Percentiles rank a stretch among this genome's conserved stretches.
These are phyloP conservation scores for Coenonympha glycerion DNA, from an alignment of 2,888 invertebrate genomes.

Conservation along the genomic window DNA sequence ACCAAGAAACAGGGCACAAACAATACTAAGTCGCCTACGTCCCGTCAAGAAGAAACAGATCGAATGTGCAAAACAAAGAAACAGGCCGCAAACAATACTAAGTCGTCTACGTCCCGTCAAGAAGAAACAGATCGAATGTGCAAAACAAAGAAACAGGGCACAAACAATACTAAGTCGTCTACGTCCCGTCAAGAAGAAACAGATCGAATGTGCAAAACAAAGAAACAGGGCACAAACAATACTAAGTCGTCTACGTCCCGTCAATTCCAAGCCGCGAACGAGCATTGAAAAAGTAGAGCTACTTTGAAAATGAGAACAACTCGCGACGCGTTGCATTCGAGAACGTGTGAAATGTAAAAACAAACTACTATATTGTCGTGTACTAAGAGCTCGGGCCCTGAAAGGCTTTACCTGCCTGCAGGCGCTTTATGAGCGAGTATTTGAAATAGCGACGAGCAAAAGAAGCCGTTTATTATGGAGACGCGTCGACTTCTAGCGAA, in stretches of 20 bases:
- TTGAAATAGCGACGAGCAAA: constrained; percentile 28
- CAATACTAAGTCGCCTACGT: too few relatives aligned
- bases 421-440: constrained; percentile 20
- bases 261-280: constrained; percentile 3
- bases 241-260: background rate
- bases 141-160: background rate
- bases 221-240: background rate
- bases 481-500: constrained; percentile 8
- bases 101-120: too few relatives aligned
- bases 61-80: too few relatives aligned
- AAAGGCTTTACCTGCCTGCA: constrained; percentile 44
- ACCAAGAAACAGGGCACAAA: too few relatives aligned
- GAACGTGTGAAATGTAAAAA: constrained; percentile 62
- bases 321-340: constrained; percentile 46
- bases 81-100: too few relatives aligned
- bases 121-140: background rate
- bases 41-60: too few relatives aligned
- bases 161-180: constrained; percentile 1
- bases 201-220: background rate
- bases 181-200: background rate
- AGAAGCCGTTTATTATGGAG: constrained; percentile 8
- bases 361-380: constrained; percentile 46
- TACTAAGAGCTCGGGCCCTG: constrained; percentile 41
- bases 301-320: constrained; percentile 48
- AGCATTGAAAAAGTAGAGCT: constrained; percentile 45